phyloP scores from a whole-genome alignment of 2,797 vertebrate species.

The Enteromius fasciolatus region DNA sequence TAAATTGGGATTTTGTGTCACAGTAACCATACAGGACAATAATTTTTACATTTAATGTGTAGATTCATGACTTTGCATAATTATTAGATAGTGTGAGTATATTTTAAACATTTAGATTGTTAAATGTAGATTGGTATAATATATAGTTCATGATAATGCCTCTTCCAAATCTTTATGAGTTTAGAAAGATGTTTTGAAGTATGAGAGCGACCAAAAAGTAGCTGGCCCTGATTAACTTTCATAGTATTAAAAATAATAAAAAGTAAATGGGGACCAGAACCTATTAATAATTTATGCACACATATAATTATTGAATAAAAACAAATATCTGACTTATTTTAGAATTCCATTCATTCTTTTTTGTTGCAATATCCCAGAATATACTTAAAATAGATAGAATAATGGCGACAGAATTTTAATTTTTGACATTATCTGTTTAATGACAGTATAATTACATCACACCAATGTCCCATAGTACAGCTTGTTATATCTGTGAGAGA shows the following conservation, averaged over 20 bases:
- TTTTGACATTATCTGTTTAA: background rate
- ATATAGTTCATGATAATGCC: background rate
- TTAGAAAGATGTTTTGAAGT: background rate
- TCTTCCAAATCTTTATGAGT: too few species aligned
- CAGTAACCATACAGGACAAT: background rate
- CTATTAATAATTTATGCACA: background rate
- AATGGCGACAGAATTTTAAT: background rate
- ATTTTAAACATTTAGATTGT: background rate
- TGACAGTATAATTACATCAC: background rate
- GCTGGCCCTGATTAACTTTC: background rate
- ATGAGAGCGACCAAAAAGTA: background rate
- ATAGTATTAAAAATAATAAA: background rate
- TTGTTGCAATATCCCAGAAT: background rate
- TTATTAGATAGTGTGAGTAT: background rate
- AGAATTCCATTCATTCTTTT: background rate
- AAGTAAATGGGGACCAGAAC: background rate
- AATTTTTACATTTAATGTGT: background rate
- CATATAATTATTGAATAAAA: background rate
- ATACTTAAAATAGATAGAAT: background rate
- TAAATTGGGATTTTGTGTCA: background rate
- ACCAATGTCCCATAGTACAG: conserved; percentile 7
- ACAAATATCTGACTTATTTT: background rate
- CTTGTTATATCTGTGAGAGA: conserved; percentile 59
- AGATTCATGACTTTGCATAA: background rate
- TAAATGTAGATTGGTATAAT: background rate